phyloP scores from a whole-genome alignment of 2,888 invertebrate species.

The Scaptomyza cyrtandrae region DNA sequence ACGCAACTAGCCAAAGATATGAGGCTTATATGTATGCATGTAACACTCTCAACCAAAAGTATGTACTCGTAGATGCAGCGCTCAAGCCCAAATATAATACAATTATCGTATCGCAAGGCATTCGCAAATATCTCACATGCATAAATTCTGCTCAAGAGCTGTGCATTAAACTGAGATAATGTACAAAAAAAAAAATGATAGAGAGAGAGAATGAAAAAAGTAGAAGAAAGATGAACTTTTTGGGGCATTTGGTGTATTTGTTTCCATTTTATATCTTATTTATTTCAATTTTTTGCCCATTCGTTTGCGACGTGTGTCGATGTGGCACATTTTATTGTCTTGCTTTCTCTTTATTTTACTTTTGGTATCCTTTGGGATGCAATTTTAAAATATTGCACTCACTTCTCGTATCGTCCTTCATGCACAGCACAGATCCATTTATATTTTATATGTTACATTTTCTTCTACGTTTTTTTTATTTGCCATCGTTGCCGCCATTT shows the following conservation, averaged over 20 bases:
- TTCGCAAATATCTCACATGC: slow-evolving; percentile 69
- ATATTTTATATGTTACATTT: slow-evolving; percentile 53
- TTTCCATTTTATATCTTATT: slow-evolving; percentile 74
- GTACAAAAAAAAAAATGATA: too few relatives aligned
- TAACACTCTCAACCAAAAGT: slow-evolving; percentile 11
- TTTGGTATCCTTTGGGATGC: slow-evolving; percentile 67
- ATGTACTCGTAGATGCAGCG: slow-evolving; percentile 50
- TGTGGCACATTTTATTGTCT: slow-evolving; percentile 70
- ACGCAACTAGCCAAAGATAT: slow-evolving; percentile 24
- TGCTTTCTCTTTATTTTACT: slow-evolving; percentile 21
- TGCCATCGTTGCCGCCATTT: slow-evolving; percentile 32
- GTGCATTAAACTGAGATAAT: slow-evolving; percentile 1
- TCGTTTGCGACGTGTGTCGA: slow-evolving; percentile 61
- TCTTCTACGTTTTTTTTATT: slow-evolving; percentile 1
- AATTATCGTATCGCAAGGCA: slow-evolving; percentile 68
- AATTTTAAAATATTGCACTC: slow-evolving; percentile 73
- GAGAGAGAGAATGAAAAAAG: not conserved
- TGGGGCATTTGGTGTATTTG: slow-evolving; percentile 48
- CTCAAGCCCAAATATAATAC: slow-evolving; percentile 68
- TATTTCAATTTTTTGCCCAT: slow-evolving; percentile 76
- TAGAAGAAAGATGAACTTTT: not conserved
- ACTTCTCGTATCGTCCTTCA: slow-evolving; percentile 31
- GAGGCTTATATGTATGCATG: slow-evolving; percentile 13
- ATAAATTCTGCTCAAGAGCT: slow-evolving; percentile 61
- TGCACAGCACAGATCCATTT: slow-evolving; percentile 43